Conservation (phyloP, 2,888 invertebrate species). For the Mactromeris polynyma region DNA sequence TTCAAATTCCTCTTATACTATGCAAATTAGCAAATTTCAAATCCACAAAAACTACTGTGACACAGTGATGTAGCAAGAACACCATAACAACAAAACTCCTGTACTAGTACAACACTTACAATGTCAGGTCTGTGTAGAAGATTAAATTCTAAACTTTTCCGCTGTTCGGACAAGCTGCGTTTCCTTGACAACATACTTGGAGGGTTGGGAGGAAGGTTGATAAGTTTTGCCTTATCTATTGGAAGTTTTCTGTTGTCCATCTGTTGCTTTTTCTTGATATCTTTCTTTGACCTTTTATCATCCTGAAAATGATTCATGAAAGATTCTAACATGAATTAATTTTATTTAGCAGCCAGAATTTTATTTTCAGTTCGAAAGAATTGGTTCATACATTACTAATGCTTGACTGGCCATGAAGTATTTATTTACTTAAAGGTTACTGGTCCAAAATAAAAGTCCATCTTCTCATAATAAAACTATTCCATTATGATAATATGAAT, state of each 20-base stretch:
- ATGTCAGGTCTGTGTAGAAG: slow-evolving; percentile 60
- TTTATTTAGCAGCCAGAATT: neutral
- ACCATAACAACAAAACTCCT: neutral
- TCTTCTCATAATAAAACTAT: too few species aligned
- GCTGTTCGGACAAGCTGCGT: slow-evolving; percentile 60
- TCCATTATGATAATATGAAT: too few species aligned
- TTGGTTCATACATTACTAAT: neutral
- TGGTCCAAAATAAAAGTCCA: too few species aligned
- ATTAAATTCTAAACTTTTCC: slow-evolving; percentile 57
- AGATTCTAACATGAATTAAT: neutral
- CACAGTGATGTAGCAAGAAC: neutral
- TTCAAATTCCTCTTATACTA: too few species aligned
- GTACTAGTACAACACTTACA: slow-evolving; percentile 42
- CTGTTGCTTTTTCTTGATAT: slow-evolving; percentile 60
- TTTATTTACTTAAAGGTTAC: too few species aligned
- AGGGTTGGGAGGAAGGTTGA: slow-evolving; percentile 65
- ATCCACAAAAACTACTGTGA: neutral
- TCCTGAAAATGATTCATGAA: slow-evolving; percentile 37
- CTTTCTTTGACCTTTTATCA: slow-evolving; percentile 57
- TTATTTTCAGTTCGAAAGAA: neutral
- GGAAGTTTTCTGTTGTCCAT: slow-evolving; percentile 51
- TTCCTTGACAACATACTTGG: slow-evolving; percentile 69
- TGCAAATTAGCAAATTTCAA: neutral
- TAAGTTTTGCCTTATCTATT: slow-evolving; percentile 54
- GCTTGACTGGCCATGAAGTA: too few species aligned